These are phyloP conservation scores for Centropristis striata DNA, from an alignment of 2,113 vertebrate species.

Conservation along the genomic window DNA sequence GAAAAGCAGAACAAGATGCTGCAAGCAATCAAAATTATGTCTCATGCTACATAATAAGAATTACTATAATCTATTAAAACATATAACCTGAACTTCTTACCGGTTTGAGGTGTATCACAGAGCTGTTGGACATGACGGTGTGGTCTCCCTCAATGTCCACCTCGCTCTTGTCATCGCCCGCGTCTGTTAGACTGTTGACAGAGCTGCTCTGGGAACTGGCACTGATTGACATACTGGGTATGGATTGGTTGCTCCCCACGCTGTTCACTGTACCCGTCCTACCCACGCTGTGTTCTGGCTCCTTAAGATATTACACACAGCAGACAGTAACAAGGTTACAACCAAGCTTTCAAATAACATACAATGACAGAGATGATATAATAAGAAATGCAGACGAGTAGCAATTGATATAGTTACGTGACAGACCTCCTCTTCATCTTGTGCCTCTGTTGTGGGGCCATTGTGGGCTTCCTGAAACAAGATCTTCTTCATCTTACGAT, in stretches of 20 bases:
- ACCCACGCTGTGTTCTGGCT: conserved; percentile 92
- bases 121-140: conserved; percentile 99
- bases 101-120: conserved; percentile 96
- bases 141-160: conserved; percentile 96
- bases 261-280: conserved; percentile 98
- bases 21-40: neutral
- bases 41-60: neutral
- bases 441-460: conserved; percentile 93
- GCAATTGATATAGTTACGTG: neutral
- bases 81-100: conserved; percentile 79
- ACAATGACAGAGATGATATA: conserved; percentile 2
- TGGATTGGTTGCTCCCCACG: conserved; percentile 99
- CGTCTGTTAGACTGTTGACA: conserved; percentile 97
- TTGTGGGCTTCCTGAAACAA: conserved; percentile 99
- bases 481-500: conserved; percentile 99
- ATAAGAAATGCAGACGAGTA: conserved; percentile 1
- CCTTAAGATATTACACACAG: conserved; percentile 80
- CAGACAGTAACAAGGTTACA: conserved; percentile 17
- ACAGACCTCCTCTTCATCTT: conserved; percentile 97
- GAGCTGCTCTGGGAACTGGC: conserved; percentile 99
- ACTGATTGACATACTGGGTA: conserved; percentile 99
- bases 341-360: neutral
- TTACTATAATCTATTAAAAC: neutral
- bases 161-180: conserved; percentile 96
- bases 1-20: conserved; percentile 16